Conservation (phyloP, 2,888 invertebrate genomes). For the Thera britannica region DNA sequence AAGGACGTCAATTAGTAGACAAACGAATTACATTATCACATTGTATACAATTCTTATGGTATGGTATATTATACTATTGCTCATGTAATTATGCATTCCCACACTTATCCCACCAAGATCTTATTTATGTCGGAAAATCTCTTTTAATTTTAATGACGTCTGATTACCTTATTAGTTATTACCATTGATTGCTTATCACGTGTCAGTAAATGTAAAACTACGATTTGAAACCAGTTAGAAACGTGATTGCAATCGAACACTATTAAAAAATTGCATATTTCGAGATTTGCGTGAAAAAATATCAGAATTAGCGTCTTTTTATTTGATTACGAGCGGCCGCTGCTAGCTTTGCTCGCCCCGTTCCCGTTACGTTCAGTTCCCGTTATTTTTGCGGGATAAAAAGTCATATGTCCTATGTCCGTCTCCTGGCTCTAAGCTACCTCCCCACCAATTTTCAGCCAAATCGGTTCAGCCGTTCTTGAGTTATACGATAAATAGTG, state of each 20-base stretch:
- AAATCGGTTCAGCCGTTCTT: too few species aligned
- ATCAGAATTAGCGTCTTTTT: not conserved
- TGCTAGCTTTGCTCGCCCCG: too few species aligned
- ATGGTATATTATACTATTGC: conserved; percentile 3
- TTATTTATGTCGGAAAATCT: conserved; percentile 14
- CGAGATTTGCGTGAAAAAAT: not conserved
- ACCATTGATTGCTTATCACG: conserved; percentile 7
- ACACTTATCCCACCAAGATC: conserved; percentile 18
- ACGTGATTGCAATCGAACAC: not conserved
- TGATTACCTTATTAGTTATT: not conserved
- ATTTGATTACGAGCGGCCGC: too few species aligned
- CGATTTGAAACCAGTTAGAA: not conserved
- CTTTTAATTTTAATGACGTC: conserved; percentile 11
- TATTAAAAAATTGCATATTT: not conserved
- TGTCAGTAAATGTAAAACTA: not conserved
- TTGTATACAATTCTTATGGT: conserved; percentile 12
- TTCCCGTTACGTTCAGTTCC: too few species aligned
- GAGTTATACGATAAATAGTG: too few species aligned
- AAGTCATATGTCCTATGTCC: too few species aligned
- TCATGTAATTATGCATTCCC: conserved; percentile 23
- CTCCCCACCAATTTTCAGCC: too few species aligned
- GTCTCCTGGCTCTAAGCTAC: too few species aligned
- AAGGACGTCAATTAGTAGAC: too few species aligned
- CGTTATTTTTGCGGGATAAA: too few species aligned
- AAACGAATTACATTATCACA: not conserved